phyloP scores from a whole-genome alignment of 2,797 vertebrate species.

The Chiroxiphia lanceolata region DNA sequence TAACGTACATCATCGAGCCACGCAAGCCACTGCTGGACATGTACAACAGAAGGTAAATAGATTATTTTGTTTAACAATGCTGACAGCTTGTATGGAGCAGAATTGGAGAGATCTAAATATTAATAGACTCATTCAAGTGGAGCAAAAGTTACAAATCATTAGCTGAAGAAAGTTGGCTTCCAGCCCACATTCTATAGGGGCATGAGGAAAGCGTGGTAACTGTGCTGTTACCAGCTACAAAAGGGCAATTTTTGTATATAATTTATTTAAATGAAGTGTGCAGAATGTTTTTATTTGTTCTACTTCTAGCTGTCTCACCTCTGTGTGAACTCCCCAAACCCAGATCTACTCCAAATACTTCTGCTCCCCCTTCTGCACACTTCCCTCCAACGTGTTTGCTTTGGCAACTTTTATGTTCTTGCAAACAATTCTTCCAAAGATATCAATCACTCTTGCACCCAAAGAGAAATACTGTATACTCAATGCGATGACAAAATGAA shows the following conservation, averaged over 20 bases:
- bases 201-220: slow-evolving; percentile 71
- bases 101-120: slow-evolving; percentile 65
- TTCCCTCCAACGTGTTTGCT: slow-evolving; percentile 89
- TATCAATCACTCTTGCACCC: slow-evolving; percentile 95
- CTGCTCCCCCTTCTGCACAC: slow-evolving; percentile 81
- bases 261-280: slow-evolving; percentile 90
- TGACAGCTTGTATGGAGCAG: slow-evolving; percentile 59
- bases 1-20: slow-evolving; percentile 3
- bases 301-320: slow-evolving; percentile 91
- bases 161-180: slow-evolving; percentile 77
- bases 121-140: slow-evolving; percentile 74
- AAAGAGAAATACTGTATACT: slow-evolving; percentile 81
- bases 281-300: slow-evolving; percentile 91
- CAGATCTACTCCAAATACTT: slow-evolving; percentile 85
- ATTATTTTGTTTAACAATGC: slow-evolving; percentile 56
- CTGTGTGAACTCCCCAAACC: slow-evolving; percentile 87
- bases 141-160: slow-evolving; percentile 80
- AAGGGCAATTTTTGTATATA: slow-evolving; percentile 80
- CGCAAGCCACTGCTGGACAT: slow-evolving; percentile 4
- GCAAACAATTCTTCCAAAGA: slow-evolving; percentile 89
- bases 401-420: slow-evolving; percentile 89
- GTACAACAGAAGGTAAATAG: slow-evolving; percentile 63
- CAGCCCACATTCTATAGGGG: slow-evolving; percentile 73
- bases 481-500: slow-evolving; percentile 94
- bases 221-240: slow-evolving; percentile 67